A percentile compares a stretch with the other conserved stretches of the same genome.
Evolutionary conservation across 2,113 vertebrate genomes (phyloP).

Genomic region (Ibidorhyncha struthersii): DNA sequence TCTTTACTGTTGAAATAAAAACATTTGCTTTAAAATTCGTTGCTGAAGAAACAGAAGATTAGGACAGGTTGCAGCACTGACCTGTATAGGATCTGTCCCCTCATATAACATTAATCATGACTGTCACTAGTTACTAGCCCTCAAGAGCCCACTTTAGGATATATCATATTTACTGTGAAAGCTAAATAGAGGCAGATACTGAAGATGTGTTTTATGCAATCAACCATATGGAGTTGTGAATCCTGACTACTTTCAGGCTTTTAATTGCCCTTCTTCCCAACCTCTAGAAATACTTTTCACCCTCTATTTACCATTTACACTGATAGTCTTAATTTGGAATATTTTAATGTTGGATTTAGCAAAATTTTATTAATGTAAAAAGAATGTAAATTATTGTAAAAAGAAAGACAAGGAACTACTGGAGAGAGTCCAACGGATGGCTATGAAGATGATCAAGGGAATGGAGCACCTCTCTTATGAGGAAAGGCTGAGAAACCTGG

Average conservation of each 20-base stretch:
- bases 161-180: neutral
- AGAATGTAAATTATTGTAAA: too few species aligned
- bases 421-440: too few species aligned
- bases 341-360: neutral
- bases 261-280: neutral
- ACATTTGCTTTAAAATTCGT: neutral
- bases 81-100: neutral
- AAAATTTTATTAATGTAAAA: neutral
- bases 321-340: neutral
- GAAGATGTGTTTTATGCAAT: neutral
- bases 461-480: too few species aligned
- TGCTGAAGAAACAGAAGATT: neutral
- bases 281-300: neutral
- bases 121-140: neutral
- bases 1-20: neutral
- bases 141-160: neutral
- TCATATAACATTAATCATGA: neutral
- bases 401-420: too few species aligned
- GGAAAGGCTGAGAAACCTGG: too few species aligned
- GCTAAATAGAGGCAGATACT: neutral
- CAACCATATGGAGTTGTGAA: neutral
- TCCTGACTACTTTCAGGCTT: neutral
- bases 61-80: neutral
- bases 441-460: too few species aligned
- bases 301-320: neutral